phyloP scores from a whole-genome alignment of 2,113 vertebrate species.

The Echinops telfairi region DNA sequence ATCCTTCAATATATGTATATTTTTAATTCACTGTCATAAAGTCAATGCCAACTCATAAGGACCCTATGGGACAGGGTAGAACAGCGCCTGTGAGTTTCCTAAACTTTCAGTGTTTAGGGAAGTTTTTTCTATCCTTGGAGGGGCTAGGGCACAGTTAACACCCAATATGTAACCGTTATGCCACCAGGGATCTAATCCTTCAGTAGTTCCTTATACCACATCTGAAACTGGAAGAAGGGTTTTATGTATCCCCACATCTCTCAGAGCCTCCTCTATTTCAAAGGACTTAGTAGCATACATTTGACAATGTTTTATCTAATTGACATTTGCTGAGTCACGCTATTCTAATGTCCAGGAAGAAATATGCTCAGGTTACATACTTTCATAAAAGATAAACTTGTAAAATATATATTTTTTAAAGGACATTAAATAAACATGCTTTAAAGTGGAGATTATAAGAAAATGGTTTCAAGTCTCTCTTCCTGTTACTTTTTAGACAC shows the following conservation, averaged over 20 bases:
- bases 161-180: too few relatives aligned
- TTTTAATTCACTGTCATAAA: neutral
- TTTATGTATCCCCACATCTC: neutral
- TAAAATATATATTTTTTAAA: conserved; percentile 7
- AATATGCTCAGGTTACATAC: neutral
- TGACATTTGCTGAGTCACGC: neutral
- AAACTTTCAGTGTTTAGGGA: too few relatives aligned
- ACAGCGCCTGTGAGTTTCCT: too few relatives aligned
- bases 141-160: too few relatives aligned
- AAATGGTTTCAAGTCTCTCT: neutral
- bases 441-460: neutral
- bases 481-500: neutral
- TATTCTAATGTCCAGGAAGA: neutral
- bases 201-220: too few relatives aligned
- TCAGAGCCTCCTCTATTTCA: neutral
- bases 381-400: conserved; percentile 14
- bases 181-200: too few relatives aligned
- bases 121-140: too few relatives aligned
- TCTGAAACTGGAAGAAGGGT: too few relatives aligned
- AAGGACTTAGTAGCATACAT: neutral
- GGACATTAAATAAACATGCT: neutral
- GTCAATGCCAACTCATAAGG: too few relatives aligned
- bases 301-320: neutral
- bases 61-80: too few relatives aligned
- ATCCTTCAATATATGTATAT: neutral